Conservation (phyloP, 2,113 vertebrate species). For the Thalassoma bifasciatum region DNA sequence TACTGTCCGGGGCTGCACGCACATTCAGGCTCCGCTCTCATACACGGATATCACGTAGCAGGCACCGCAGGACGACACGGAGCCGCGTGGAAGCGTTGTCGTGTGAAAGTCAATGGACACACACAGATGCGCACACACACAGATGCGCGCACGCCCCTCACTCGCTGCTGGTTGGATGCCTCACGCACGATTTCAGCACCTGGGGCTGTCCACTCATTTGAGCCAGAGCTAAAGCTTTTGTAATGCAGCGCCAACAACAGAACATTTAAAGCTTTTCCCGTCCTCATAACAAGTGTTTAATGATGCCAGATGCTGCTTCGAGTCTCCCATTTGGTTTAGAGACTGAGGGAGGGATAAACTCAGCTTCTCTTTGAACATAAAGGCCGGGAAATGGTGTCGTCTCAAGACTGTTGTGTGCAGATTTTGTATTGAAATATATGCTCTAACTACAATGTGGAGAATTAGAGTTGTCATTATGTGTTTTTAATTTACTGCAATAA, state of each 20-base stretch:
- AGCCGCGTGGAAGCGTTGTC: constrained; percentile 1
- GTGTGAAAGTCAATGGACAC: constrained; percentile 25
- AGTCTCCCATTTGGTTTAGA: constrained; percentile 41
- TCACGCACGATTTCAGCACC: constrained; percentile 49
- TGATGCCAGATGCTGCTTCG: constrained; percentile 67
- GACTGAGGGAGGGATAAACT: constrained; percentile 43
- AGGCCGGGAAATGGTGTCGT: constrained; percentile 21
- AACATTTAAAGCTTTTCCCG: constrained; percentile 31
- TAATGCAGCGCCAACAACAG: constrained; percentile 31
- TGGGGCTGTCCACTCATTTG: constrained; percentile 50
- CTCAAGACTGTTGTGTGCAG: constrained; percentile 11
- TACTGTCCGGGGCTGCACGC: constrained; percentile 13
- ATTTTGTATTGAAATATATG: constrained; percentile 17
- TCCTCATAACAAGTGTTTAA: constrained; percentile 71
- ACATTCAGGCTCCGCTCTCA: background rate
- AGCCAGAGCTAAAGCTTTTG: constrained; percentile 12
- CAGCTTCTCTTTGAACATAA: constrained; percentile 43
- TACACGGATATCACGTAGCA: background rate
- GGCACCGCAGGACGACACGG: constrained; percentile 23
- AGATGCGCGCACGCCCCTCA: background rate
- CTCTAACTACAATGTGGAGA: background rate
- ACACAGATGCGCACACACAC: constrained; percentile 7
- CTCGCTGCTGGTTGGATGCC: too few relatives aligned
- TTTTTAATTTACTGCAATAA: constrained; percentile 22
- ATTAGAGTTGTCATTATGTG: constrained; percentile 14